A percentile compares a stretch with the other conserved stretches of the same genome.
These are phyloP conservation scores for Platalea minor DNA, from an alignment of 2,797 vertebrate genomes.

Conservation along the genomic window DNA sequence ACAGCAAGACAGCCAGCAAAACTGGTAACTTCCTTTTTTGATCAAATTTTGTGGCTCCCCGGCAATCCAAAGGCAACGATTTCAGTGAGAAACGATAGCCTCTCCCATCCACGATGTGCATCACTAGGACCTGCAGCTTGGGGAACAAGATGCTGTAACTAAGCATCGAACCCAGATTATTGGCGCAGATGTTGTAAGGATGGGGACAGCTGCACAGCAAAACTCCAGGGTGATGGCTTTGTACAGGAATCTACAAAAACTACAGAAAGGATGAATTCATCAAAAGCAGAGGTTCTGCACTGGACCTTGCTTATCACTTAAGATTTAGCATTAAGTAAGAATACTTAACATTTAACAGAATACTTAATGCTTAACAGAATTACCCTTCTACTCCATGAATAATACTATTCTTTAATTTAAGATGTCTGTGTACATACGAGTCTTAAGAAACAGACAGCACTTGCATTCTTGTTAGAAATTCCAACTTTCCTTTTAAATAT, in stretches of 20 bases:
- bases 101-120: neutral
- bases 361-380: neutral
- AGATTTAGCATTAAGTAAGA: too few species aligned
- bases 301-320: neutral
- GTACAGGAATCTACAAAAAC: neutral
- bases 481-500: neutral
- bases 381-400: neutral
- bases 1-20: neutral
- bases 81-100: neutral
- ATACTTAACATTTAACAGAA: neutral
- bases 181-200: neutral
- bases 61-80: neutral
- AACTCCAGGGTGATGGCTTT: neutral
- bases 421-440: neutral
- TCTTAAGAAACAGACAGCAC: neutral
- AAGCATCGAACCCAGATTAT: neutral
- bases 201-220: neutral
- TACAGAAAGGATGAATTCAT: neutral
- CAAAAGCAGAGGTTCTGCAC: neutral
- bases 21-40: neutral
- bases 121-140: neutral
- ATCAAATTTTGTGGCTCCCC: neutral
- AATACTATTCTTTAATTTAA: neutral
- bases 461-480: neutral
- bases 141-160: neutral